phyloP scores from a whole-genome alignment of 2,888 invertebrate species.

The Sussaba pulchella region DNA sequence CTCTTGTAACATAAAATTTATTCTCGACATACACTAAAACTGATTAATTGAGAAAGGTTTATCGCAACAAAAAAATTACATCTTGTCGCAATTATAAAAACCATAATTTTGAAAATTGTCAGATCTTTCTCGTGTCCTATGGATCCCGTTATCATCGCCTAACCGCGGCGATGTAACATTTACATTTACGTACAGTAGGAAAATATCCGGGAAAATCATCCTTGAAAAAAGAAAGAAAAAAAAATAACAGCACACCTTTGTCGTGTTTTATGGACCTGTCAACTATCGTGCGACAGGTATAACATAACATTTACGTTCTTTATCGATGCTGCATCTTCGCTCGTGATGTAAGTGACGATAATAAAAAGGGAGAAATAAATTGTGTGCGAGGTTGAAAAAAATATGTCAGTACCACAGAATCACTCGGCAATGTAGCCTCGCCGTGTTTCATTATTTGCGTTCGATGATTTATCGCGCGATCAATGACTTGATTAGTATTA shows the following conservation, averaged over 20 bases:
- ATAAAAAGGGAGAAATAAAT: not conserved
- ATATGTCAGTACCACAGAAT: slow-evolving; percentile 33
- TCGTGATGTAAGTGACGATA: not conserved
- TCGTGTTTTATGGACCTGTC: slow-evolving; percentile 9
- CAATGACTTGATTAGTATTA: not conserved
- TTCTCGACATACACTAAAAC: not conserved
- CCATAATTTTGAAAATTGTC: too few species aligned
- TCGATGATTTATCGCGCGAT: too few species aligned
- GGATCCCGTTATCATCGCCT: too few species aligned
- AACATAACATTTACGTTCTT: slow-evolving; percentile 4
- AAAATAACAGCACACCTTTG: not conserved
- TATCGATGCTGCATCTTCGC: slow-evolving; percentile 41
- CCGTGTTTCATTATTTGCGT: not conserved
- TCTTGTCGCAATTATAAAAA: too few species aligned
- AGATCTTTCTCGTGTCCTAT: too few species aligned
- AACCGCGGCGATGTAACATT: too few species aligned
- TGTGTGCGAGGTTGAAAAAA: not conserved
- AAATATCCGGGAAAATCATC: too few species aligned
- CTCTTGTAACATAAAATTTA: not conserved
- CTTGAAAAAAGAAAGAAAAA: not conserved
- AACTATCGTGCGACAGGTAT: not conserved
- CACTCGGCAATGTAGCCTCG: not conserved
- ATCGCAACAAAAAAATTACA: too few species aligned
- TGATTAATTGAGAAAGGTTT: not conserved
- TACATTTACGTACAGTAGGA: too few species aligned